Conservation (phyloP, 2,797 vertebrate species). For the Melanotaenia trifasciata region DNA sequence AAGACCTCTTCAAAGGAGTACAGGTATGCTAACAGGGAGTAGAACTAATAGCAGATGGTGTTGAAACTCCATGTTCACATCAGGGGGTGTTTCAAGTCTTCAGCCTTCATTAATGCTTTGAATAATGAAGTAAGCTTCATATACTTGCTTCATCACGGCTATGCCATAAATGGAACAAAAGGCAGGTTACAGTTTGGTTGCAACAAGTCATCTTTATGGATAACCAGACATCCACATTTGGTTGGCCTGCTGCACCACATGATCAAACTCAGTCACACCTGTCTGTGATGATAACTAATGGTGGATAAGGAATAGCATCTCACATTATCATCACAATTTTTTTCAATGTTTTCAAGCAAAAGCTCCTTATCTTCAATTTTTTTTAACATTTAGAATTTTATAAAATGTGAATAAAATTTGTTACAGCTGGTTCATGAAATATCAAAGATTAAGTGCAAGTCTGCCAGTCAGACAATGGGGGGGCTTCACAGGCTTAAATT, state of each 20-base stretch:
- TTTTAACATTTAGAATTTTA: no score
- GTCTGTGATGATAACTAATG: conserved; percentile 22
- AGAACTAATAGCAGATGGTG: conserved; percentile 84
- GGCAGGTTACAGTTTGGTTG: conserved; percentile 40
- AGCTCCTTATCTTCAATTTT: no score
- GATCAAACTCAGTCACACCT: conserved; percentile 23
- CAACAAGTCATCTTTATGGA: conserved; percentile 73
- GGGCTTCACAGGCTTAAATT: no score
- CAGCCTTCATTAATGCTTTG: conserved; percentile 75
- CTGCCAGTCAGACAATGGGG: no score
- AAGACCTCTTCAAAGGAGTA: conserved; percentile 74
- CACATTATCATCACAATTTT: conserved; percentile 6
- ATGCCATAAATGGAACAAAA: conserved; percentile 16
- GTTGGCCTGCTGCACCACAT: conserved; percentile 8
- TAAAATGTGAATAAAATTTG: no score
- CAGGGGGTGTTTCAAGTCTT: conserved; percentile 77
- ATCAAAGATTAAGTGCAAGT: no score
- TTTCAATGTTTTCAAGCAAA: no score
- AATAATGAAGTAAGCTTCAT: conserved; percentile 62
- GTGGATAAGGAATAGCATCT: conserved; percentile 4
- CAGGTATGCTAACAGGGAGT: conserved; percentile 66
- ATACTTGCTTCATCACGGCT: conserved; percentile 17
- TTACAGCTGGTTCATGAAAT: no score
- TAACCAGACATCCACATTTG: conserved; percentile 15
- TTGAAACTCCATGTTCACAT: conserved; percentile 76